phyloP scores from a whole-genome alignment of 2,888 invertebrate species.

The Drosophila emarginata region DNA sequence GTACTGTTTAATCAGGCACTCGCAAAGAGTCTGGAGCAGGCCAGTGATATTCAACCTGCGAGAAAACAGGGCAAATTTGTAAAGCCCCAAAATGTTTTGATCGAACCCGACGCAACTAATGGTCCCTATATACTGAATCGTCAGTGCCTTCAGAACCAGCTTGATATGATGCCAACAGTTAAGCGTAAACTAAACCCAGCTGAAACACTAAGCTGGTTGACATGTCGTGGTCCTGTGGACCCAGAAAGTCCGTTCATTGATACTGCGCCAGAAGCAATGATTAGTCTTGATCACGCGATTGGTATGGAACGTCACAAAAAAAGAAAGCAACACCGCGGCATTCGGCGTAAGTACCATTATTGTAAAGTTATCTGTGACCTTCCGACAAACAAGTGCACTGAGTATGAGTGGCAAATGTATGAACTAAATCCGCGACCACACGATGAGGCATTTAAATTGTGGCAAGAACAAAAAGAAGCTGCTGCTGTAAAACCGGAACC shows the following conservation, averaged over 20 bases:
- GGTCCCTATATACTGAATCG: conserved; percentile 55
- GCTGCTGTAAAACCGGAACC: conserved; percentile 34
- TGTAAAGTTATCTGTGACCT: conserved; percentile 38
- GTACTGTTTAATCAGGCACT: conserved; percentile 36
- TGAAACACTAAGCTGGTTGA: conserved; percentile 6
- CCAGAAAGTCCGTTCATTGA: conserved; percentile 32
- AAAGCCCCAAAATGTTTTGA: neutral
- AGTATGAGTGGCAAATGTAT: conserved; percentile 49
- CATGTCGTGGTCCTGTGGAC: conserved; percentile 29
- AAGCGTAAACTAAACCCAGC: conserved; percentile 18
- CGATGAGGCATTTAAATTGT: conserved; percentile 28
- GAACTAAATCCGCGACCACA: conserved; percentile 31
- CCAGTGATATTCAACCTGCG: conserved; percentile 21
- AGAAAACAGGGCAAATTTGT: neutral
- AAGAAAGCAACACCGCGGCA: conserved; percentile 24
- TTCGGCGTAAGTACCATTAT: conserved; percentile 32
- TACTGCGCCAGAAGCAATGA: neutral
- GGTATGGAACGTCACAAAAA: conserved; percentile 32
- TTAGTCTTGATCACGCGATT: conserved; percentile 12
- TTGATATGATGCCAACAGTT: conserved; percentile 52
- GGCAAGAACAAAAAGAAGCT: neutral
- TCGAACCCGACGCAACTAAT: conserved; percentile 37
- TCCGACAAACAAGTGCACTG: conserved; percentile 44
- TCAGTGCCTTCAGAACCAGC: conserved; percentile 14
- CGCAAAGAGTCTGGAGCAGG: conserved; percentile 31